phyloP scores from a whole-genome alignment of 1,140 invertebrate genomes.

The Coelopa frigida region DNA sequence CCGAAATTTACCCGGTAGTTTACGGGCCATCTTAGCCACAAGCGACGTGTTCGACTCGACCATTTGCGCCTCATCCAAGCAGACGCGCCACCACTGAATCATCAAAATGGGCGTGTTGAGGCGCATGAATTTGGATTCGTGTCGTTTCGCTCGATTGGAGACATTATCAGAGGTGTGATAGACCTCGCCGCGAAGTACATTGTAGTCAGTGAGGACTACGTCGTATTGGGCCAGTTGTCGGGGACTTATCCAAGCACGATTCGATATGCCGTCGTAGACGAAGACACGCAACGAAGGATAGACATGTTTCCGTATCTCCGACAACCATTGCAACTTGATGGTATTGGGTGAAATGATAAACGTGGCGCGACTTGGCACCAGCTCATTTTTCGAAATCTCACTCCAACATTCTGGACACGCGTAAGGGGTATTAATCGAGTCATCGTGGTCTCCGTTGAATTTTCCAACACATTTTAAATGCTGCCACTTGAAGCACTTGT shows the following conservation, averaged over 20 bases:
- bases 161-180: slow-evolving; percentile 41
- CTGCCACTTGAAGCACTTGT: slow-evolving; percentile 23
- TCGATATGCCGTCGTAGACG: slow-evolving; percentile 51
- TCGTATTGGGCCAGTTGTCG: slow-evolving; percentile 58
- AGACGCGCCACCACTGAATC: slow-evolving; percentile 71
- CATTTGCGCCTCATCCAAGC: slow-evolving; percentile 78
- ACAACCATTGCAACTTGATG: slow-evolving; percentile 65
- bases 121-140: slow-evolving; percentile 24
- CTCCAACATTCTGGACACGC: slow-evolving; percentile 38
- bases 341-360: slow-evolving; percentile 66
- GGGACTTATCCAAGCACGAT: slow-evolving; percentile 60
- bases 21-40: slow-evolving; percentile 49
- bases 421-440: slow-evolving; percentile 13
- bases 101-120: slow-evolving; percentile 55
- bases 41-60: slow-evolving; percentile 52
- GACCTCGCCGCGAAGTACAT: slow-evolving; percentile 56
- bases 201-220: slow-evolving; percentile 68
- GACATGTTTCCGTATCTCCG: slow-evolving; percentile 66
- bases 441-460: neutral
- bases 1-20: slow-evolving; percentile 51
- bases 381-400: slow-evolving; percentile 11
- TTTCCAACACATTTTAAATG: slow-evolving; percentile 24
- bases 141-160: slow-evolving; percentile 23
- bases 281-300: slow-evolving; percentile 44
- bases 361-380: slow-evolving; percentile 54